These are phyloP conservation scores for Enoplosus armatus DNA, from an alignment of 2,797 vertebrate species.

Conservation along the genomic window DNA sequence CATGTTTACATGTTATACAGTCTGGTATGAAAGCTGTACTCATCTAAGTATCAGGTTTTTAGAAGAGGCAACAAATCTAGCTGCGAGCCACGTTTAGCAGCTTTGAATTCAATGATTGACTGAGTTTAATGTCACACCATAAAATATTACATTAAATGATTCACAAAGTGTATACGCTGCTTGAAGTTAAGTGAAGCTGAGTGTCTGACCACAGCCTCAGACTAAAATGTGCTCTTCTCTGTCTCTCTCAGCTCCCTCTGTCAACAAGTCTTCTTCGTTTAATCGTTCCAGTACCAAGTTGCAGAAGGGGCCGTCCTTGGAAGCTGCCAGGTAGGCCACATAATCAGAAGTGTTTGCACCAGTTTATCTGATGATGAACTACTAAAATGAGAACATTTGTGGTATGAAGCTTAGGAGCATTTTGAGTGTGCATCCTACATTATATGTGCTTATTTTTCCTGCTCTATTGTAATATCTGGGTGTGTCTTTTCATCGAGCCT, in stretches of 20 bases:
- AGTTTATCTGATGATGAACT: not conserved
- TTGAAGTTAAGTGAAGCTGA: not conserved
- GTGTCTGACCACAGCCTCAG: not conserved
- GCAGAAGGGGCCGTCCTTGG: constrained; percentile 94
- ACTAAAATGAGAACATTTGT: not conserved
- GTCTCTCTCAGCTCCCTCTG: constrained; percentile 84
- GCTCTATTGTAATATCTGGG: not conserved
- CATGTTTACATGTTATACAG: constrained; percentile 8
- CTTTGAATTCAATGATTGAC: not conserved
- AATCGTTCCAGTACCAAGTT: constrained; percentile 92
- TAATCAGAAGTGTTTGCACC: not conserved
- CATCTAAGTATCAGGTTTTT: not conserved
- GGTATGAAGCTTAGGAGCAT: too few relatives aligned
- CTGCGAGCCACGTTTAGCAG: not conserved
- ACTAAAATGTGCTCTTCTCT: not conserved
- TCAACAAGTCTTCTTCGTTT: constrained; percentile 95
- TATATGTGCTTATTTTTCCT: not conserved
- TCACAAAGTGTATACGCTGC: not conserved
- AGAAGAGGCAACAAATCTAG: not conserved
- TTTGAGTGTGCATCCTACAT: not conserved
- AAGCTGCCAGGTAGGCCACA: constrained; percentile 88
- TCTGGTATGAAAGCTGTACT: not conserved
- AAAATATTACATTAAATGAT: not conserved
- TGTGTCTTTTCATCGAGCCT: not conserved
- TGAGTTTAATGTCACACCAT: not conserved